These are phyloP conservation scores for Volucella inanis DNA, from an alignment of 2,888 invertebrate genomes.

Conservation along the genomic window DNA sequence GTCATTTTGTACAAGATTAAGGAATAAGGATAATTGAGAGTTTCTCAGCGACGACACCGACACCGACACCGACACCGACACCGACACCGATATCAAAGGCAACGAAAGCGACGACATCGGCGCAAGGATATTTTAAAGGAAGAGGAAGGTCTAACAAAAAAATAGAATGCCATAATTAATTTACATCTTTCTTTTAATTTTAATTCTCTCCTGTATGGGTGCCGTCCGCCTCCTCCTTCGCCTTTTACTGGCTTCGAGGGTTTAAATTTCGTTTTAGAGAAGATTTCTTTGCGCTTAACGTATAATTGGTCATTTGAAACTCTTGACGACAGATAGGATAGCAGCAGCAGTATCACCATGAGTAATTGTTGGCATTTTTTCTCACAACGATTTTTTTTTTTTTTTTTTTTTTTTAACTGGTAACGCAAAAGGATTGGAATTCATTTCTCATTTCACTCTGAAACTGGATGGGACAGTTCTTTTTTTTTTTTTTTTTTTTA, in stretches of 20 bases:
- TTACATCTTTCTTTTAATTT: conserved; percentile 73
- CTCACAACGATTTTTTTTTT: not conserved
- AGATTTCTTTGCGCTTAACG: conserved; percentile 70
- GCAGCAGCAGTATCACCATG: conserved; percentile 48
- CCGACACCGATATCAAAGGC: no score
- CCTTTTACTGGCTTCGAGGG: conserved; percentile 51
- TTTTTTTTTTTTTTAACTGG: conserved; percentile 9
- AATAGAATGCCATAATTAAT: conserved; percentile 68
- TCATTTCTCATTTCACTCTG: conserved; percentile 63
- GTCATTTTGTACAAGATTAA: conserved; percentile 73
- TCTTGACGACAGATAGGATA: conserved; percentile 57
- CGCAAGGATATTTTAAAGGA: not conserved
- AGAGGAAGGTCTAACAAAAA: not conserved
- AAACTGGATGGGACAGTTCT: conserved; percentile 42
- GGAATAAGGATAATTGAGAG: conserved; percentile 73
- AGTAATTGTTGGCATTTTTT: conserved; percentile 65
- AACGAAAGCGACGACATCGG: no score
- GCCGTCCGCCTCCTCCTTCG: not conserved
- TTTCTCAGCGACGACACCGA: conserved; percentile 31
- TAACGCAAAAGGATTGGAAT: conserved; percentile 65
- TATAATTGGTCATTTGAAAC: conserved; percentile 74
- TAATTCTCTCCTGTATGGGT: conserved; percentile 48
- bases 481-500: conserved; percentile 4
- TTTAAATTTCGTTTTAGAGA: conserved; percentile 66
- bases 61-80: no score